Percentiles rank a stretch among this genome's conserved stretches.
Conservation (phyloP, 2,113 vertebrate species). For the Bolborhynchus lineola region DNA sequence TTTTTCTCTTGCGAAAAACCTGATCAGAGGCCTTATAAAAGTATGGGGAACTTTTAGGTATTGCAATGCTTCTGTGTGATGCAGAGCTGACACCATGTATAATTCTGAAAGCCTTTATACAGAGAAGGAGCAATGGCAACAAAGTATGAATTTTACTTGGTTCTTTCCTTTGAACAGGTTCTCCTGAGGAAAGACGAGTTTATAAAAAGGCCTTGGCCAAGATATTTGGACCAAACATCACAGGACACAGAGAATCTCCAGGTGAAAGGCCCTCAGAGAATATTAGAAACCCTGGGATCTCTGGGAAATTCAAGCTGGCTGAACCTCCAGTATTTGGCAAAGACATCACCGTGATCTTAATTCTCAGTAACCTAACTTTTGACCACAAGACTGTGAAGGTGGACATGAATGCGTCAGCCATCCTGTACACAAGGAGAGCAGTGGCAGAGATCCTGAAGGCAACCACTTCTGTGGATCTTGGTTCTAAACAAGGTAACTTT, state of each 20-base stretch:
- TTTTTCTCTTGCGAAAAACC: background rate
- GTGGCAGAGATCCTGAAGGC: constrained; percentile 75
- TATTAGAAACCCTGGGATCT: constrained; percentile 61
- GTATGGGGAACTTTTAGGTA: background rate
- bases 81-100: background rate
- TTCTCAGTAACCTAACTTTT: constrained; percentile 62
- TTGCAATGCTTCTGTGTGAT: background rate
- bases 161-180: constrained; percentile 57
- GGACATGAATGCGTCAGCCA: constrained; percentile 71
- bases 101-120: background rate
- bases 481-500: constrained; percentile 68
- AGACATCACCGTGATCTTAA: constrained; percentile 69
- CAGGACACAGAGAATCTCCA: background rate
- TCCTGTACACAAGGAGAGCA: constrained; percentile 73
- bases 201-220: constrained; percentile 71
- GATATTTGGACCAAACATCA: constrained; percentile 13
- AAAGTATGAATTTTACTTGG: background rate
- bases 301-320: constrained; percentile 76
- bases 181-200: constrained; percentile 71
- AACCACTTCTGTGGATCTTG: constrained; percentile 61
- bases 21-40: background rate
- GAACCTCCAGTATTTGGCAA: constrained; percentile 73
- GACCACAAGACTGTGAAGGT: constrained; percentile 65
- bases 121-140: background rate
- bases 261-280: background rate